These are phyloP conservation scores for Matsumurasca onukii DNA, from an alignment of 1,140 invertebrate species.

Conservation along the genomic window DNA sequence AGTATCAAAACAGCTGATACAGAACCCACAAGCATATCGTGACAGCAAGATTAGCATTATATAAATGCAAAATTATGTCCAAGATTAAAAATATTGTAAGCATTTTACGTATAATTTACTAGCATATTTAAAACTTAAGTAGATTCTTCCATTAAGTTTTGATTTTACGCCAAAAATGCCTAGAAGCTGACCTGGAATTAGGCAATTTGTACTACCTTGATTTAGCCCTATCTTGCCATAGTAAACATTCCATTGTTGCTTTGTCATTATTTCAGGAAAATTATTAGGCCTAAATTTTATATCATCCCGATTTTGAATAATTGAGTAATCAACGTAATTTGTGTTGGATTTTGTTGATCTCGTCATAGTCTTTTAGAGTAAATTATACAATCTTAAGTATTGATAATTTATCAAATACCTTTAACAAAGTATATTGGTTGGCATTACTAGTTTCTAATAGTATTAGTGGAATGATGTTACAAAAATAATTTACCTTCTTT, in stretches of 20 bases:
- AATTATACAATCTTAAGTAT: too few species aligned
- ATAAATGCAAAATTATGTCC: constrained; percentile 37
- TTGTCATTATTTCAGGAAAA: constrained; percentile 33
- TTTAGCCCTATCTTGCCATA: constrained; percentile 31
- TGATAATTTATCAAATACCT: too few species aligned
- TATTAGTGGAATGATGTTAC: too few species aligned
- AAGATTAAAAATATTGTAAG: constrained; percentile 40
- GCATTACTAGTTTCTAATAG: too few species aligned
- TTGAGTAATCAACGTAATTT: background rate
- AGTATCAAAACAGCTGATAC: constrained; percentile 14
- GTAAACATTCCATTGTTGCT: constrained; percentile 40
- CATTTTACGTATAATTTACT: constrained; percentile 2
- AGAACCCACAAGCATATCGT: constrained; percentile 23
- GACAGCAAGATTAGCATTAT: constrained; percentile 33
- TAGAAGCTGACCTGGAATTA: background rate
- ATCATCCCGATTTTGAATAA: too few species aligned
- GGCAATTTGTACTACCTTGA: background rate
- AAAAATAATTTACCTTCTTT: too few species aligned
- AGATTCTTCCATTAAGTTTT: background rate
- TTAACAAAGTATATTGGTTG: too few species aligned
- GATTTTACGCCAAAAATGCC: background rate
- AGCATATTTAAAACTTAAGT: background rate
- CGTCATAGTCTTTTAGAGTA: too few species aligned
- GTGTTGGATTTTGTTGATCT: too few species aligned
- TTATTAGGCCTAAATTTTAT: background rate